These are phyloP conservation scores for Nycticryphes semicollaris DNA, from an alignment of 2,113 vertebrate species.

Conservation along the genomic window DNA sequence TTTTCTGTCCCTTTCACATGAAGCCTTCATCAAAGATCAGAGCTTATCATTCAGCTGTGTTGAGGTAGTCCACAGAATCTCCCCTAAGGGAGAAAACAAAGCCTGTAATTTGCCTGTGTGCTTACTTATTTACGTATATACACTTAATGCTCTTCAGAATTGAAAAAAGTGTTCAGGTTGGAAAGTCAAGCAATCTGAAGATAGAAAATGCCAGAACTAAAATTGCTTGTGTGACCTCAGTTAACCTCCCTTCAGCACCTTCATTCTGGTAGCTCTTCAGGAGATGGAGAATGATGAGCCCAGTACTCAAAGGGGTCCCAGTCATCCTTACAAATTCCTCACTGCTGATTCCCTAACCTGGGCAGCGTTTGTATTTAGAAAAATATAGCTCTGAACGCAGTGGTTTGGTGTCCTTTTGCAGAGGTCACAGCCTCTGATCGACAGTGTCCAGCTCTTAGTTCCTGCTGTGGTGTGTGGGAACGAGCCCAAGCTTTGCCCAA, in stretches of 20 bases:
- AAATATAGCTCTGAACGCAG: neutral
- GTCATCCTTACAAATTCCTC: neutral
- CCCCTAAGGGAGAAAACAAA: neutral
- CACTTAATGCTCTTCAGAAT: neutral
- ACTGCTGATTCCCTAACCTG: neutral
- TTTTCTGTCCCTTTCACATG: neutral
- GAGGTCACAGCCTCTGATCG: neutral
- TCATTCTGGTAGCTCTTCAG: neutral
- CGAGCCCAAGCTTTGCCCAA: neutral
- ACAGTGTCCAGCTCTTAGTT: neutral
- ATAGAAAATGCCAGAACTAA: neutral
- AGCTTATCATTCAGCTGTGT: neutral
- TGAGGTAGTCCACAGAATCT: neutral
- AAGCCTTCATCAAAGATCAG: neutral
- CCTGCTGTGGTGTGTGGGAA: neutral
- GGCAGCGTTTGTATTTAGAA: neutral
- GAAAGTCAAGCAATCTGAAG: neutral
- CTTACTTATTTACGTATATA: neutral
- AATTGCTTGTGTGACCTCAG: neutral
- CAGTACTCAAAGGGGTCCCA: neutral
- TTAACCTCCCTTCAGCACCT: neutral
- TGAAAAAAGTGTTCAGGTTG: neutral
- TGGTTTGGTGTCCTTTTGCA: neutral
- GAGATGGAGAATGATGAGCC: neutral
- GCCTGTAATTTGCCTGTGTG: neutral